Base-by-base conservation (phyloP, 2,113 vertebrate species). In the Potamarius usumacintae region DNA sequence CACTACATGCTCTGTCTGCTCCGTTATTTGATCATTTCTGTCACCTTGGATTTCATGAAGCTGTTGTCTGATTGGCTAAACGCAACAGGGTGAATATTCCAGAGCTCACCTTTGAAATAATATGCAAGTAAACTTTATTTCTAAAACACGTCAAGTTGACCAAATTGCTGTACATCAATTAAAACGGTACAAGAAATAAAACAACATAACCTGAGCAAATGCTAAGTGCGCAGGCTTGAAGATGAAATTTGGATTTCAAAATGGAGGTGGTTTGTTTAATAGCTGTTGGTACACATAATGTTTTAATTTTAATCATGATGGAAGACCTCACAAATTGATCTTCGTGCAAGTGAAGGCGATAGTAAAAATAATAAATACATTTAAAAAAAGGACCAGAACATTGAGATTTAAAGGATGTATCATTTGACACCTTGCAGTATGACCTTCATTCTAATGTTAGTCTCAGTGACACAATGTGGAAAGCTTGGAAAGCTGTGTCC, bases 371-470 rank as follows among this genome's bases (percentile, higher is more conserved):
- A 30, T 5, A 5, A 30, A 7, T 42, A 4, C 42, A 4, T 42
- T 42, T 4, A 30, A 30, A 30, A 34, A 5, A 30, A 1, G 12
- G 5, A 1, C 17, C 8, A 11, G 12, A 76, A 12, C 72, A 25
- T 11, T 12, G 25, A 25, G 20, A 52, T 4, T 76, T 50, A 9
- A 76, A 20, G 34, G 22, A 76, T 25, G 48, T 52, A 50, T 50
- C 34, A 48, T 42, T 30, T 42, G 7, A 9, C 11, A 14, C 65
- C 0, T 30, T 3, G 30, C n/a, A 14, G 27, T 48, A 69, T 72
- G 67, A 74, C 83, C 83, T 74, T 74, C 69, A 85, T 74, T 76
- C 20, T 58, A 76, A 76, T 50, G n/a, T 76, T 50, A 76, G 20
- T 25, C 57, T 78, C 10, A 65, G 25, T n/a, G 34, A 60, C 27